Evolutionary conservation across 2,113 vertebrate genomes (phyloP).

Genomic region (Hyla sarda): DNA sequence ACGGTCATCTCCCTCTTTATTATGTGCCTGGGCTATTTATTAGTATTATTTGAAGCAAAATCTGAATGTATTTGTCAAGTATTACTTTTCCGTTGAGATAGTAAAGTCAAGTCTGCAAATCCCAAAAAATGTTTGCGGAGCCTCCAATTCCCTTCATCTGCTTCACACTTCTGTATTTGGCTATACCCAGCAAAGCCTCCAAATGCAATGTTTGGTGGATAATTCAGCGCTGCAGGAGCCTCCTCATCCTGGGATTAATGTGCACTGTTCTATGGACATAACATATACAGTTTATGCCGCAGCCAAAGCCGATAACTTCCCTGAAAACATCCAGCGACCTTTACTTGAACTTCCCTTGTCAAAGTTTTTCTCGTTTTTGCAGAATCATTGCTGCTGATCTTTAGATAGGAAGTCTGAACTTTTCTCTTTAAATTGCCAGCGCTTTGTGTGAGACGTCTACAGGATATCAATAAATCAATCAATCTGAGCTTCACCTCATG

Average conservation of each 20-base stretch:
- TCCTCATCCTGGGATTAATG: slow-evolving; percentile 24
- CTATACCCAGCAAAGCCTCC: neutral
- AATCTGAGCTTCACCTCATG: neutral
- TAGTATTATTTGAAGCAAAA: neutral
- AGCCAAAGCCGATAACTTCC: neutral
- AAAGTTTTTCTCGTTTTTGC: neutral
- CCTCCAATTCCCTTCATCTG: too few relatives aligned
- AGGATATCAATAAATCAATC: neutral
- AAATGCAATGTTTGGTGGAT: neutral
- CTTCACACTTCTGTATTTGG: slow-evolving; percentile 13
- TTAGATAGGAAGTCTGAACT: neutral
- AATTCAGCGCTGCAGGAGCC: neutral
- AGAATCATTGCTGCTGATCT: neutral
- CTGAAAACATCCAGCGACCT: slow-evolving; percentile 12
- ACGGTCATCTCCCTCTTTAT: neutral
- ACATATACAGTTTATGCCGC: slow-evolving; percentile 11
- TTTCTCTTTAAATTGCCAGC: neutral
- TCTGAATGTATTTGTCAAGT: slow-evolving; percentile 4
- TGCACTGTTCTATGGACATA: neutral
- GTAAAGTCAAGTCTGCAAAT: slow-evolving; percentile 21
- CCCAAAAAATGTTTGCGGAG: neutral
- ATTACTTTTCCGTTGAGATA: slow-evolving; percentile 11
- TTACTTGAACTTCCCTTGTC: slow-evolving; percentile 2
- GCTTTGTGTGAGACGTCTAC: neutral
- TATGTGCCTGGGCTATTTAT: slow-evolving; percentile 9